phyloP scores from a whole-genome alignment of 2,888 invertebrate species.

The Drosophila nr. perissopoda region DNA sequence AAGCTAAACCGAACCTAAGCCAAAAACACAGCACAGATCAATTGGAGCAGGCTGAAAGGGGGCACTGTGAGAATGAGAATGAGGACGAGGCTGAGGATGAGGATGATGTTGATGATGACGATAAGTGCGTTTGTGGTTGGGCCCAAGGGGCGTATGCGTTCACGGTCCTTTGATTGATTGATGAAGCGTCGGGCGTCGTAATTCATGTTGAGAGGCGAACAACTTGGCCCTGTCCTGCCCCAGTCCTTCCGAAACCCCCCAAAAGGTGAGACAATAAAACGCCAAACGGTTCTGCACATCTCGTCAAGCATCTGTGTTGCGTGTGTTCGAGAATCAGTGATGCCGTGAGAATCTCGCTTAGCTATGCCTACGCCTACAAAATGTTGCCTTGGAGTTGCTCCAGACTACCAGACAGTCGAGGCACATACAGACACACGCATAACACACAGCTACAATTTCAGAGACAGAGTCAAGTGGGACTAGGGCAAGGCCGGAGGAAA shows the following conservation, averaged over 20 bases:
- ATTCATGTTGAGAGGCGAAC: constrained; percentile 75
- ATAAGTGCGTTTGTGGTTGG: constrained; percentile 59
- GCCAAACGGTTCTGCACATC: constrained; percentile 43
- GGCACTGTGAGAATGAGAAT: background rate
- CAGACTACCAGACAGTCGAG: constrained; percentile 31
- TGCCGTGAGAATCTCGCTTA: constrained; percentile 28
- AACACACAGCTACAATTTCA: constrained; percentile 4
- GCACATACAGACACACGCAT: constrained; percentile 14
- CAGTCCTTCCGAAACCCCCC: background rate
- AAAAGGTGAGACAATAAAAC: constrained; percentile 71
- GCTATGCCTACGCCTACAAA: constrained; percentile 28
- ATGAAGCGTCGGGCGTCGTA: constrained; percentile 73
- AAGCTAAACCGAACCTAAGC: constrained; percentile 19
- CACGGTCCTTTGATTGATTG: constrained; percentile 67
- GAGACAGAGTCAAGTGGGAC: constrained; percentile 71
- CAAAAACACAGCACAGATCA: constrained; percentile 51
- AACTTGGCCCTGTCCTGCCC: constrained; percentile 50
- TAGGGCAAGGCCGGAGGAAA: constrained; percentile 82
- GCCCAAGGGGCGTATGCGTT: constrained; percentile 65
- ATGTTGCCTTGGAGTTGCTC: constrained; percentile 21
- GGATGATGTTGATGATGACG: constrained; percentile 38
- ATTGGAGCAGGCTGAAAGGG: constrained; percentile 45
- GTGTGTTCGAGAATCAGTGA: constrained; percentile 21
- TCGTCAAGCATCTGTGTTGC: constrained; percentile 19
- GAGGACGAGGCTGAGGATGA: background rate